phyloP scores from a whole-genome alignment of 2,888 invertebrate species.

The Trilocha varians region DNA sequence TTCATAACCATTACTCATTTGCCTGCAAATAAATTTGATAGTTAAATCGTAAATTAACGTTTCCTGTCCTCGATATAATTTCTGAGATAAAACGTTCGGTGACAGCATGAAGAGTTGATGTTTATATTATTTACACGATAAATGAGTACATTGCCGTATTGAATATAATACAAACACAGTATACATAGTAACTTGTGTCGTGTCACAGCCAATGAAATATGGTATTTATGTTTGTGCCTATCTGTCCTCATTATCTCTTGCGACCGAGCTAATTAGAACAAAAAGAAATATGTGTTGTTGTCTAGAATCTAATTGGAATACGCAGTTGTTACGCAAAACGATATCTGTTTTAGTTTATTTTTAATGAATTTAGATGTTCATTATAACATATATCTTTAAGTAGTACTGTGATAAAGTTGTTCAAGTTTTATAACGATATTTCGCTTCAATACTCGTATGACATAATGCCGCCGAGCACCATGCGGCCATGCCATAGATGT shows the following conservation, averaged over 20 bases:
- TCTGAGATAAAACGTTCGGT: constrained; percentile 4
- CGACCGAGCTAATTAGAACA: neutral
- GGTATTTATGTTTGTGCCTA: neutral
- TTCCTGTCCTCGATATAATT: neutral
- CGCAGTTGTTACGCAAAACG: neutral
- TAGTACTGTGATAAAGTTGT: too few species aligned
- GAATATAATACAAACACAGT: neutral
- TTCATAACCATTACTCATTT: too few species aligned
- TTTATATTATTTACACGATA: constrained; percentile 16
- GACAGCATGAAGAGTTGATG: constrained; percentile 9
- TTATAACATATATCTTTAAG: too few species aligned
- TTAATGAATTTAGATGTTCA: neutral
- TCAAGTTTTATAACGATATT: too few species aligned
- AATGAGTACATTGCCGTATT: constrained; percentile 8
- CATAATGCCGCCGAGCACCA: too few species aligned
- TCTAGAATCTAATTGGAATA: neutral
- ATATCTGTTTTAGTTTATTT: neutral
- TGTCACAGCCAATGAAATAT: neutral
- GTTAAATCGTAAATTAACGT: too few species aligned
- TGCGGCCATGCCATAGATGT: too few species aligned
- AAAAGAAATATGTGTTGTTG: neutral
- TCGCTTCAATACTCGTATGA: too few species aligned
- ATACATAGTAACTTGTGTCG: neutral
- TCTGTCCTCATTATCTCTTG: neutral
- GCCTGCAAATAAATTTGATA: neutral